phyloP scores from a whole-genome alignment of 2,888 invertebrate genomes.

The Dolichomitus sp. region DNA sequence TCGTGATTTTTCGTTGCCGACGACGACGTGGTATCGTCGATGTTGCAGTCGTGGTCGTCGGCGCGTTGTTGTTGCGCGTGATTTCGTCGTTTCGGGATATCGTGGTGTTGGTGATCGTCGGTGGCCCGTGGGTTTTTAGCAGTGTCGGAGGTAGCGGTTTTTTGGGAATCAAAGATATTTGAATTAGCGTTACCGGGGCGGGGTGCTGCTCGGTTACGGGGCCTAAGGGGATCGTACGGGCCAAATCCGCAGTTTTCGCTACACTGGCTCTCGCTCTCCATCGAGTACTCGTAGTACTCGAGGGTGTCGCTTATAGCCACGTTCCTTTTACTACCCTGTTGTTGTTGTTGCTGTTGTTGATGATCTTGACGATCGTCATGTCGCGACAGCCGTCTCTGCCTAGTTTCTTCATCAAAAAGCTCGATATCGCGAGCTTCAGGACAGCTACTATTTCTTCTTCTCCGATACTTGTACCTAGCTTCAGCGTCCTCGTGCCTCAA shows the following conservation, averaged over 20 bases:
- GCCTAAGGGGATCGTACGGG: slow-evolving; percentile 85
- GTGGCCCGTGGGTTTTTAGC: slow-evolving; percentile 85
- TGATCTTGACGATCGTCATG: slow-evolving; percentile 66
- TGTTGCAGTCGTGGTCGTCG: slow-evolving; percentile 65
- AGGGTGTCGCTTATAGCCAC: slow-evolving; percentile 86
- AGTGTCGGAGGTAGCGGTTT: slow-evolving; percentile 86
- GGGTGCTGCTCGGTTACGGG: slow-evolving; percentile 86
- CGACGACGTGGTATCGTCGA: slow-evolving; percentile 72
- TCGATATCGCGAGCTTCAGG: slow-evolving; percentile 77
- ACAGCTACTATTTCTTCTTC: slow-evolving; percentile 80
- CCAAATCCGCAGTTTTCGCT: slow-evolving; percentile 86
- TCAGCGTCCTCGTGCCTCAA: slow-evolving; percentile 59
- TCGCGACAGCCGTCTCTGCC: neutral
- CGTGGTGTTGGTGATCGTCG: slow-evolving; percentile 68
- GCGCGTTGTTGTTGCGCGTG: slow-evolving; percentile 70
- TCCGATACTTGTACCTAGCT: slow-evolving; percentile 72
- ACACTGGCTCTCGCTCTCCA: slow-evolving; percentile 86
- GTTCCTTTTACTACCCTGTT: slow-evolving; percentile 84
- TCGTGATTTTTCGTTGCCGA: slow-evolving; percentile 15
- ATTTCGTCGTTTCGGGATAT: slow-evolving; percentile 70
- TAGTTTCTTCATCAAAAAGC: slow-evolving; percentile 82
- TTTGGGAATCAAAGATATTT: slow-evolving; percentile 86
- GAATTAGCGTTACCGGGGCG: slow-evolving; percentile 86
- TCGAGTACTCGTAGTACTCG: slow-evolving; percentile 86
- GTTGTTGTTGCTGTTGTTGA: slow-evolving; percentile 72